A percentile compares a stretch with the other conserved stretches of the same genome.
Evolutionary conservation across 2,113 vertebrate species (phyloP).

Genomic region (Climacteris rufus): DNA sequence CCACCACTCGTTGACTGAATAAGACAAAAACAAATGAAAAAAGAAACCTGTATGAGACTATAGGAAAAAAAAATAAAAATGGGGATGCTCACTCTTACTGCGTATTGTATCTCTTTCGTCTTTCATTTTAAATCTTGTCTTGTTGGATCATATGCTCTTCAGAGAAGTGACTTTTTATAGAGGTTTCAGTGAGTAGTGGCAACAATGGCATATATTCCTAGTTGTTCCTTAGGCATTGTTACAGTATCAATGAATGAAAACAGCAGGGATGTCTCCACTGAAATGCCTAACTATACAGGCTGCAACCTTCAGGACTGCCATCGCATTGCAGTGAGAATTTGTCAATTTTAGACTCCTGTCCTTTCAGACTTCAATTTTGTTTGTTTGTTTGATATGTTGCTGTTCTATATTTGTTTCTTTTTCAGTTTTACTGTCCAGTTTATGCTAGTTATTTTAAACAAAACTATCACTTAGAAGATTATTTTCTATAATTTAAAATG

Average conservation of each 20-base stretch:
- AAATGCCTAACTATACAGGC: background rate
- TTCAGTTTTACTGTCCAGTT: background rate
- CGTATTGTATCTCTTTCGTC: background rate
- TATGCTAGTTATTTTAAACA: background rate
- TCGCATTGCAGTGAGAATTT: background rate
- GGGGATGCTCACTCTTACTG: background rate
- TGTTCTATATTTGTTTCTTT: background rate
- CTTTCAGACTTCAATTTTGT: background rate
- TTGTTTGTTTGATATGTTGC: background rate
- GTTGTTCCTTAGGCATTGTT: background rate
- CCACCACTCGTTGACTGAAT: background rate
- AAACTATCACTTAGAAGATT: background rate
- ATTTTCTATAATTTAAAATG: conserved; percentile 19
- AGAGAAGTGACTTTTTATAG: background rate
- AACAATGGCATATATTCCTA: background rate
- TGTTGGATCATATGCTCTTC: background rate
- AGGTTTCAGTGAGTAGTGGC: background rate
- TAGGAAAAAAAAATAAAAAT: background rate
- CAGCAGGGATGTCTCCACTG: background rate
- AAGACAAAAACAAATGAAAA: conserved; percentile 36
- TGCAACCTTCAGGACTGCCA: background rate
- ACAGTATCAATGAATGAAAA: background rate
- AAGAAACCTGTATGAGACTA: background rate
- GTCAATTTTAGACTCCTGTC: background rate
- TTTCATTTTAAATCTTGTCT: background rate